Evolutionary conservation across 2,797 vertebrate genomes (phyloP).

Genomic region (Cichlasoma orientale): DNA sequence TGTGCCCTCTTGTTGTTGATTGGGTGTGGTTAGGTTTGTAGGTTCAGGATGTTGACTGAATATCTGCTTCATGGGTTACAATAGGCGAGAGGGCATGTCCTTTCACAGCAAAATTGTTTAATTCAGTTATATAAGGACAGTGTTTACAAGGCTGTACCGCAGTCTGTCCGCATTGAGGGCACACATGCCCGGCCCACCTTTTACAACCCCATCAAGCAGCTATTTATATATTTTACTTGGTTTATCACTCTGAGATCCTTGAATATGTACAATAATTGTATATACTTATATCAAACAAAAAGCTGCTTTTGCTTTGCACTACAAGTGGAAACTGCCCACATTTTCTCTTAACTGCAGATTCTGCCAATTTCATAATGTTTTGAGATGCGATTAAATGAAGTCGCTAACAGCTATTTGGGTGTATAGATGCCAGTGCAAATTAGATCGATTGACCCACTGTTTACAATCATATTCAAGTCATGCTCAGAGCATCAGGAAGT

Average conservation of each 20-base stretch:
- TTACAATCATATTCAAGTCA: constrained; percentile 77
- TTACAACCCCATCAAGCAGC: constrained; percentile 65
- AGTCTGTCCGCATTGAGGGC: constrained; percentile 54
- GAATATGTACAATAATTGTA: constrained; percentile 64
- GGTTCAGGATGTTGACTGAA: constrained; percentile 35
- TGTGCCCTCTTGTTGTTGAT: constrained; percentile 40
- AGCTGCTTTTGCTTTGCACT: background rate
- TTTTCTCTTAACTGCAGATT: background rate
- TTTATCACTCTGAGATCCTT: constrained; percentile 75
- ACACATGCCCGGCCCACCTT: constrained; percentile 64
- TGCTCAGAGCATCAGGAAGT: constrained; percentile 61
- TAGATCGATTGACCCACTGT: constrained; percentile 31
- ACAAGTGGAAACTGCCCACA: background rate
- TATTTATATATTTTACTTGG: constrained; percentile 28
- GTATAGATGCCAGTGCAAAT: constrained; percentile 14
- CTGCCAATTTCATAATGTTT: background rate
- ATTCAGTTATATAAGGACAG: constrained; percentile 20
- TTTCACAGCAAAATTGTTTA: background rate
- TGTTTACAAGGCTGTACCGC: constrained; percentile 45
- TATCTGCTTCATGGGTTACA: constrained; percentile 63
- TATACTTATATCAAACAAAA: background rate
- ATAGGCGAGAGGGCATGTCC: constrained; percentile 57
- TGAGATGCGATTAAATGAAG: background rate
- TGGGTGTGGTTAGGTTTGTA: constrained; percentile 73
- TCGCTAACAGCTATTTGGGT: constrained; percentile 13